Percentiles rank a stretch among this genome's conserved stretches.
These are phyloP conservation scores for Podargus strigoides DNA, from an alignment of 2,797 vertebrate species.

Conservation along the genomic window DNA sequence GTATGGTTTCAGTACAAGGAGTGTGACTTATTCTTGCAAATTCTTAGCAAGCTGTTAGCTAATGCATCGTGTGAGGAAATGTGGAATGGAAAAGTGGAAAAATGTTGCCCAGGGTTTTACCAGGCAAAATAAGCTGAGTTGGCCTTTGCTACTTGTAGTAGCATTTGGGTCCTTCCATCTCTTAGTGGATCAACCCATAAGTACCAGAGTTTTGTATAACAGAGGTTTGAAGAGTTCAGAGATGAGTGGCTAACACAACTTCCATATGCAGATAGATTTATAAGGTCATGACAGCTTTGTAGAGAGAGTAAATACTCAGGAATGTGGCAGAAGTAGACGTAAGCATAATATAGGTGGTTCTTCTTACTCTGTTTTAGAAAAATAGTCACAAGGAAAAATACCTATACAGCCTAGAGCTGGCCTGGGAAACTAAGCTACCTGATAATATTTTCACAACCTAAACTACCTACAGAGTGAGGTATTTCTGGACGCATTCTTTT, in stretches of 20 bases:
- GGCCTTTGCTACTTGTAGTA: not conserved
- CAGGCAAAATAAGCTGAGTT: not conserved
- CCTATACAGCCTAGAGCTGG: accelerated
- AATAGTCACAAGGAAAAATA: not conserved
- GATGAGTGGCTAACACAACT: not conserved
- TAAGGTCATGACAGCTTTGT: not conserved
- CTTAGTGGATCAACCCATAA: not conserved
- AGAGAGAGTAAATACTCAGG: not conserved
- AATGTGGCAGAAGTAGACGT: not conserved
- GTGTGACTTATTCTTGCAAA: accelerated
- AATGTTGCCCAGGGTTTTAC: accelerated
- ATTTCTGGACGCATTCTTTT: not conserved
- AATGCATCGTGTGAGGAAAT: accelerated
- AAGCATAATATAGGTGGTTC: not conserved
- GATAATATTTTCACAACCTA: not conserved
- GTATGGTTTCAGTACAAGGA: not conserved
- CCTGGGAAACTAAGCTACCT: not conserved
- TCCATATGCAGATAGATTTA: not conserved
- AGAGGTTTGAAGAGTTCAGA: not conserved
- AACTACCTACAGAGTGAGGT: not conserved
- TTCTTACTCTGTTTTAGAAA: not conserved
- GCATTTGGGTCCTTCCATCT: not conserved
- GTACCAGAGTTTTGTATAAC: not conserved
- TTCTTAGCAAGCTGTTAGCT: not conserved
- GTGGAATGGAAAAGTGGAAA: not conserved